Base-by-base conservation (phyloP, 1,140 invertebrate species). In the Mylabris phalerata region DNA sequence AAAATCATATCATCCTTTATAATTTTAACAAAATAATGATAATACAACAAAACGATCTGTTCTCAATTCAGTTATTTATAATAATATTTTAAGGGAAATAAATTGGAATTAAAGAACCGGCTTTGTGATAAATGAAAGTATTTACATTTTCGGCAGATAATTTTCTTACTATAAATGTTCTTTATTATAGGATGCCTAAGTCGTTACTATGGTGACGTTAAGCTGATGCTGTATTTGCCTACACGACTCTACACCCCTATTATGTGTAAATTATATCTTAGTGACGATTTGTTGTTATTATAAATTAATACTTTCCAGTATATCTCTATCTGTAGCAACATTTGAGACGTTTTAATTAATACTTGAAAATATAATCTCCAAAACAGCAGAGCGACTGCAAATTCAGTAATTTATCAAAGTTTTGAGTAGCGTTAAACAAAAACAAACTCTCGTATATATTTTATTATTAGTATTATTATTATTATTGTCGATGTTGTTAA, bases 241-340 rank as follows among this genome's bases (percentile, higher is more conserved):
- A 41, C 45, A 51, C 57, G 45, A 47, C 49, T 54, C 57, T 59
- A 50, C 57, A 59, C 51, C 57, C 50, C 57, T 45, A 59, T 59
- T 59, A 59, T 54, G 50, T 59, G 50, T 54, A 59, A 59, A 59
- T 59, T 59, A 59, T 59, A 59, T 54, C 57, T 39, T 26, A 40
- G 42, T 42, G 50, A 59, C 40, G 50, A 59, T 45, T 54, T 54
- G 50, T 32, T 32, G 7, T 32, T 32, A 7, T 32, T 32, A 32
- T 32, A 32, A 32, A 32, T 32, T 32, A 32, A 32, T 32, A 32
- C 32, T 19, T 19, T 19, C 19, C 19, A 19, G 19, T 19, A 7
- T 32, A 32, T 32, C 7, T 32, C 57, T 54, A 59, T 11, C 48
- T 50, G 50, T 57, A 38, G 32, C 56, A 43, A 19, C 19, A 19